phyloP scores from a whole-genome alignment of 2,797 vertebrate genomes.

The Enoplosus armatus region DNA sequence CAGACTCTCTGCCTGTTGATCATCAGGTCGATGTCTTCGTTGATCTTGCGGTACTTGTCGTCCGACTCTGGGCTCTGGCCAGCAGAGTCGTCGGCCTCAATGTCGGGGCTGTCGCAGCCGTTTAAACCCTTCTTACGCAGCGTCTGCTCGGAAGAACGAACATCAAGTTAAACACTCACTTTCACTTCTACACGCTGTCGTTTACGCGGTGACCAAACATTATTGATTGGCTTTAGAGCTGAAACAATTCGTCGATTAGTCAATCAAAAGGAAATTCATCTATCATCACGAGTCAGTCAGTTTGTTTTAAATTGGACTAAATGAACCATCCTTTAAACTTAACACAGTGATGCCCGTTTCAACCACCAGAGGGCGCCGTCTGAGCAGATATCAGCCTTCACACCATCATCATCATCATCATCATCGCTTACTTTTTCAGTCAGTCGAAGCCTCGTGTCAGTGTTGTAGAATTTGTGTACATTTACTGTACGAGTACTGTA shows the following conservation, averaged over 20 bases:
- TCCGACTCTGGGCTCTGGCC: slow-evolving; percentile 98
- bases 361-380: slow-evolving; percentile 67
- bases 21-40: slow-evolving; percentile 99
- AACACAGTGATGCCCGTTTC: neutral
- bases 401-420: neutral
- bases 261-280: neutral
- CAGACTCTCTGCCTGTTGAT: slow-evolving; percentile 98
- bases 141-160: slow-evolving; percentile 82
- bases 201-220: neutral
- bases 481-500: too few species aligned
- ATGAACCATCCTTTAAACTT: neutral
- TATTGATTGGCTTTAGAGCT: neutral
- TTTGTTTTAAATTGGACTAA: too few species aligned
- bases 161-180: neutral
- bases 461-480: too few species aligned
- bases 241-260: neutral
- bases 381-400: slow-evolving; percentile 32
- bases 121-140: slow-evolving; percentile 98
- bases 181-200: too few species aligned
- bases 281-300: too few species aligned
- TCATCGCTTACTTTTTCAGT: too few species aligned
- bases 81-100: slow-evolving; percentile 97
- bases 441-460: too few species aligned
- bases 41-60: slow-evolving; percentile 98
- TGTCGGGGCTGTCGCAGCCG: slow-evolving; percentile 97